Conservation (phyloP, 2,888 invertebrate genomes). For the Oithona nana region DNA sequence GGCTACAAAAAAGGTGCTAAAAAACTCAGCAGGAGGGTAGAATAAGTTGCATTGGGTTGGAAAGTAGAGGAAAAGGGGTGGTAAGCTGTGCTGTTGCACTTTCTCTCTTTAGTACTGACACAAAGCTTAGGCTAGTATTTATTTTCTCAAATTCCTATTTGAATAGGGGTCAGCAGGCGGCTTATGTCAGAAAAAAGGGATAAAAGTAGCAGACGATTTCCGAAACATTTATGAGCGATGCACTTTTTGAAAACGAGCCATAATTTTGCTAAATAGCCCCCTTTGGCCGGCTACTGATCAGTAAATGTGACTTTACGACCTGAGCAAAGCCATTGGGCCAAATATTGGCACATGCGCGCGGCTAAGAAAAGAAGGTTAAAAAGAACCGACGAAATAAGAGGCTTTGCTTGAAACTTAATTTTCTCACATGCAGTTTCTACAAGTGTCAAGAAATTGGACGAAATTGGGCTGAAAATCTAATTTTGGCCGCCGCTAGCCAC, state of each 20-base stretch:
- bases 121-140: neutral
- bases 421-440: neutral
- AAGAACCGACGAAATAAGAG: neutral
- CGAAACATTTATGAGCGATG: neutral
- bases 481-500: neutral
- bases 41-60: neutral
- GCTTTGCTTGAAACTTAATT: neutral
- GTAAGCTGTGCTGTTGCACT: too few relatives aligned
- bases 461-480: neutral
- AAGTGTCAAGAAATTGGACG: neutral
- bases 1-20: neutral
- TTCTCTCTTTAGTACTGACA: too few relatives aligned
- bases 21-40: neutral
- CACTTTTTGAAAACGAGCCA: neutral
- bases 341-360: neutral
- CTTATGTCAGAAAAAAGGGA: neutral
- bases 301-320: neutral
- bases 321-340: neutral
- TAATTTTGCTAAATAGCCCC: neutral
- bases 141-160: too few relatives aligned
- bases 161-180: neutral
- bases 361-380: neutral
- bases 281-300: neutral
- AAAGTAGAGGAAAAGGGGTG: too few relatives aligned
- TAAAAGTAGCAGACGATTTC: neutral